These are phyloP conservation scores for Hylyphantes graminicola DNA, from an alignment of 1,140 invertebrate genomes.

Conservation along the genomic window DNA sequence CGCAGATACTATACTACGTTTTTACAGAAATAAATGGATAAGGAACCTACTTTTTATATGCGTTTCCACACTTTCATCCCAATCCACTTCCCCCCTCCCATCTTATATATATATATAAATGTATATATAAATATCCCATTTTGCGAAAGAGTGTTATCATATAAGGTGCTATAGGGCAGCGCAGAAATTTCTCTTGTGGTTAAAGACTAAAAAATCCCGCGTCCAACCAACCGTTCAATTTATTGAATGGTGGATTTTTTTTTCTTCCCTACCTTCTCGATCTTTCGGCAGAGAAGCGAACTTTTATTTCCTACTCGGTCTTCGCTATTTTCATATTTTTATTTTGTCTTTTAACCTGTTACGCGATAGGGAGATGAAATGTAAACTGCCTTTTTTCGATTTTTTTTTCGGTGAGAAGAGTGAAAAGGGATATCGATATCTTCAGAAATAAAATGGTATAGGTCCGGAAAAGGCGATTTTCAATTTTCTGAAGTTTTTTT, in stretches of 20 bases:
- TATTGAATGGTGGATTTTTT: constrained; percentile 54
- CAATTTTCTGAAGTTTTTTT: no score
- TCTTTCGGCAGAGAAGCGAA: background rate
- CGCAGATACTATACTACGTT: constrained; percentile 15
- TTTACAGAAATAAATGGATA: constrained; percentile 56
- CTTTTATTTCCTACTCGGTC: constrained; percentile 3
- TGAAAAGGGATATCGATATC: no score
- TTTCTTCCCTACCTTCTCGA: background rate
- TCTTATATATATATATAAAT: constrained; percentile 49
- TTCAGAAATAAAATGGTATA: no score
- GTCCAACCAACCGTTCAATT: constrained; percentile 58
- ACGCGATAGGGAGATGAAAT: constrained; percentile 40
- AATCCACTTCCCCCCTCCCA: constrained; percentile 34
- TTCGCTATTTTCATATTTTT: constrained; percentile 21
- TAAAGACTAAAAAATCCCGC: constrained; percentile 39
- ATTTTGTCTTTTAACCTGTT: constrained; percentile 50
- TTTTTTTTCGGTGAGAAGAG: background rate
- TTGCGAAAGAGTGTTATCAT: constrained; percentile 50
- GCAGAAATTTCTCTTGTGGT: constrained; percentile 48
- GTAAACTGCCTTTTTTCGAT: constrained; percentile 40
- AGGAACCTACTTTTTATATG: constrained; percentile 42
- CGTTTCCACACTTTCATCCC: constrained; percentile 55
- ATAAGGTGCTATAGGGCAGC: constrained; percentile 52
- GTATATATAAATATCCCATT: constrained; percentile 59
- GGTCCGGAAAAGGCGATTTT: no score